Base-by-base conservation (phyloP, 2,888 invertebrate species). In the Drepanosiphum platanoidis region DNA sequence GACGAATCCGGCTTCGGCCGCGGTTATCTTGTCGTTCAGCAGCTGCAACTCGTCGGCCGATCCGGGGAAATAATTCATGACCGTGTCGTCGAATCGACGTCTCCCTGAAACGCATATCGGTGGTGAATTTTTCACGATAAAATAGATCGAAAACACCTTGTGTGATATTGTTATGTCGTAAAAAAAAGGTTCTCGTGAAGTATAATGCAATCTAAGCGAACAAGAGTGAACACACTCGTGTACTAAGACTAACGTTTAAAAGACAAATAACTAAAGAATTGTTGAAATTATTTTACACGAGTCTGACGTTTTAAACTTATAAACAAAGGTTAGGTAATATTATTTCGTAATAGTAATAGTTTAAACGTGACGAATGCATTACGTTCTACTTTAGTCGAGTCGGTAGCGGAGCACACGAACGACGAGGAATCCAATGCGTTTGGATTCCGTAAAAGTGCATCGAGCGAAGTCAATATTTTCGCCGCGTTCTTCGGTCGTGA, bases 321-420 rank as follows among this genome's bases (percentile, higher is more conserved):
- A 11, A 42, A 42, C 11, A 42, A 42, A 9, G 30, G 7, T 27
- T 27, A 3, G 27, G 1, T 61, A 22, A 9, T 27, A 1, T 64
- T 84, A 84, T 75, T 52, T 84, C 52, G 0, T 46, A 30, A 3
- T 42, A n/a, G n/a, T n/a, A n/a, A n/a, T n/a, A n/a, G n/a, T n/a
- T n/a, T n/a, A n/a, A n/a, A n/a, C n/a, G n/a, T n/a, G n/a, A n/a
- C n/a, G n/a, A 72, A 75, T 39, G 30, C 18, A 77, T 80, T 80
- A 80, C 80, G 27, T 80, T 70, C 36, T 30, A 36, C n/a, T 52
- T 13, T 36, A 7, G 70, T 22, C 9, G 32, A n/a, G 11, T 27
- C 4, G 9, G 5, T 32, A 13, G 34, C 39, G 0, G 71, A 61
- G 22, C 58, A 81, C 11, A 81, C 22, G 30, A 71, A 81, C 11